phyloP scores from a whole-genome alignment of 2,797 vertebrate species.

The Paedocypris micromegethes region DNA sequence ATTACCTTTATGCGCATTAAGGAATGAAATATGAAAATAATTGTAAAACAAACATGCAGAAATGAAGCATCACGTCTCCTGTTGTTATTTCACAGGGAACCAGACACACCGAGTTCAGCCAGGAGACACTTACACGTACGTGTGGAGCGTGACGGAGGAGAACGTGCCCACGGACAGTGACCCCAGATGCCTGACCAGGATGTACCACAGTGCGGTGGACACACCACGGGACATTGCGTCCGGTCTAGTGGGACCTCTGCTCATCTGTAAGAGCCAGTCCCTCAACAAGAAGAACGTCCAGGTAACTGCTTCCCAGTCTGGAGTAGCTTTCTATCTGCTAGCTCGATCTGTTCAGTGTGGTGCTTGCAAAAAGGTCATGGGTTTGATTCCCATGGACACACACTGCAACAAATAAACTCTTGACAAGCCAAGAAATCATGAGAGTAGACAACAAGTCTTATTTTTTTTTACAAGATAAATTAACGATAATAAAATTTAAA shows the following conservation, averaged over 20 bases:
- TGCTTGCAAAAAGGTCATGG: no score
- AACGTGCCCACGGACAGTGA: conserved; percentile 80
- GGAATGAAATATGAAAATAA: no score
- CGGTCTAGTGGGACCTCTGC: conserved; percentile 86
- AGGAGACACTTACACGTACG: conserved; percentile 78
- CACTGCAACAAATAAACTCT: no score
- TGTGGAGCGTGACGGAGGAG: conserved; percentile 80
- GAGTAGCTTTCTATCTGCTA: no score
- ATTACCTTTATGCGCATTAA: no score
- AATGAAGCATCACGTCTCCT: background rate
- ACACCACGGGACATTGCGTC: conserved; percentile 82
- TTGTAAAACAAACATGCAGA: no score
- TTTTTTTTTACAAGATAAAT: no score
- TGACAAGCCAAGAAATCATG: no score
- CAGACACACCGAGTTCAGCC: conserved; percentile 78
- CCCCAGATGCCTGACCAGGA: conserved; percentile 82
- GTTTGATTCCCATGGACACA: no score
- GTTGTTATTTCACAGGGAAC: conserved; percentile 63
- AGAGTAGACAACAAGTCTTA: no score
- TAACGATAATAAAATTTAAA: no score
- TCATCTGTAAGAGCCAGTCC: conserved; percentile 91
- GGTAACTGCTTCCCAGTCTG: conserved; percentile 63
- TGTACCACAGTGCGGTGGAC: conserved; percentile 92
- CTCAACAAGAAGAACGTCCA: conserved; percentile 83
- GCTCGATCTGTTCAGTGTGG: no score